These are phyloP conservation scores for Procambarus virginalis DNA, from an alignment of 1,140 invertebrate genomes.

Conservation along the genomic window DNA sequence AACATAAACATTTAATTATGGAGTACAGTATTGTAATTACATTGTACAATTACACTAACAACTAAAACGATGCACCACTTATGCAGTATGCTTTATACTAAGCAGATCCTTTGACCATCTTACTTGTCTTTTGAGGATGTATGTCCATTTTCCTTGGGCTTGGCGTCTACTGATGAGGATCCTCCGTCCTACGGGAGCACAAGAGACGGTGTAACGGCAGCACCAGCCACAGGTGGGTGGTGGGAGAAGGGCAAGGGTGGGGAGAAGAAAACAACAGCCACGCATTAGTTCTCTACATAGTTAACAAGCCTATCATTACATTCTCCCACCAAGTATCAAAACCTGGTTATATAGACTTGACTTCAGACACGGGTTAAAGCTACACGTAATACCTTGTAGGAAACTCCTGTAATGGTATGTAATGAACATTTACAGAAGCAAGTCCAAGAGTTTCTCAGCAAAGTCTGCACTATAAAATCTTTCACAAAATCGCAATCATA, in stretches of 20 bases:
- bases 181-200: constrained; percentile 65
- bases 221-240: constrained; percentile 63
- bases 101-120: not conserved
- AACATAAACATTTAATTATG: not conserved
- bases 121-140: constrained; percentile 62
- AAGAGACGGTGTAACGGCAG: constrained; percentile 70
- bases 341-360: constrained; percentile 36
- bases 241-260: constrained; percentile 65
- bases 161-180: constrained; percentile 35
- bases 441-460: constrained; percentile 19
- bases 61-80: not conserved
- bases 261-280: constrained; percentile 66
- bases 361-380: constrained; percentile 19
- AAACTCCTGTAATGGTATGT: constrained; percentile 2
- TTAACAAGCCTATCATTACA: constrained; percentile 1
- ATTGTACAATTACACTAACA: not conserved
- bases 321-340: constrained; percentile 65
- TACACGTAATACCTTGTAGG: not conserved
- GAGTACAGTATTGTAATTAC: not conserved
- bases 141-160: constrained; percentile 66
- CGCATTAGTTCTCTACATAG: constrained; percentile 60
- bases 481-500: constrained; percentile 12
- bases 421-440: not conserved
- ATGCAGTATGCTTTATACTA: not conserved
- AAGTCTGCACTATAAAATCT: constrained; percentile 29